Percentiles rank a stretch among this genome's conserved stretches.
Conservation (phyloP, 2,113 vertebrate genomes). For the Cryptoleucopteryx plumbea region DNA sequence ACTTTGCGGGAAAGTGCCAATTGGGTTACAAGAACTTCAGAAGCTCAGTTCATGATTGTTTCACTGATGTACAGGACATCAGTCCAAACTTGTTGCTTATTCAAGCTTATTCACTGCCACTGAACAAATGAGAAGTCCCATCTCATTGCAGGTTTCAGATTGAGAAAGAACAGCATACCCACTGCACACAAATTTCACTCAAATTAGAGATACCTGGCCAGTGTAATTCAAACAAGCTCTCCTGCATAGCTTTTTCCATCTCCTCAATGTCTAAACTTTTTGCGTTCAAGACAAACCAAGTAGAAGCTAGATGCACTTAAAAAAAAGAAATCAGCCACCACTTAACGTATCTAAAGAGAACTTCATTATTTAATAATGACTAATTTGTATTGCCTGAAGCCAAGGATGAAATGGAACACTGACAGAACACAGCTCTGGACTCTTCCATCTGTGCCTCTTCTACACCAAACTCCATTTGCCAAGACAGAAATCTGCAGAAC, state of each 20-base stretch:
- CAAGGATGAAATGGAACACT: neutral
- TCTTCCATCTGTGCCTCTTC: neutral
- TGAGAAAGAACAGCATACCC: neutral
- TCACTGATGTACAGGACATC: neutral
- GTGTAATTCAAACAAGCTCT: neutral
- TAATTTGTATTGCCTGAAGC: neutral
- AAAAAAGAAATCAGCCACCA: neutral
- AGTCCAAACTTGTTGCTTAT: neutral
- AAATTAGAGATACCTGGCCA: neutral
- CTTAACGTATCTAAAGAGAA: neutral
- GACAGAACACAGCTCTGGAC: neutral
- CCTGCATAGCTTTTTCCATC: neutral
- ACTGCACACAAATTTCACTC: neutral
- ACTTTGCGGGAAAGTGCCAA: neutral
- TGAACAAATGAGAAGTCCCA: neutral
- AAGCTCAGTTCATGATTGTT: neutral
- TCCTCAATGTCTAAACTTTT: neutral
- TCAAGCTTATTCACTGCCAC: fast-evolving
- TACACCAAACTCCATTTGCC: neutral
- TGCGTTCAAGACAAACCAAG: neutral
- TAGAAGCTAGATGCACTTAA: neutral
- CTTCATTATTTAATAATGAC: neutral
- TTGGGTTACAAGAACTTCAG: neutral
- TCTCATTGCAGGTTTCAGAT: neutral
- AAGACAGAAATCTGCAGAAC: neutral